These are phyloP conservation scores for Scleropages formosus DNA, from an alignment of 2,797 vertebrate genomes.

Conservation along the genomic window DNA sequence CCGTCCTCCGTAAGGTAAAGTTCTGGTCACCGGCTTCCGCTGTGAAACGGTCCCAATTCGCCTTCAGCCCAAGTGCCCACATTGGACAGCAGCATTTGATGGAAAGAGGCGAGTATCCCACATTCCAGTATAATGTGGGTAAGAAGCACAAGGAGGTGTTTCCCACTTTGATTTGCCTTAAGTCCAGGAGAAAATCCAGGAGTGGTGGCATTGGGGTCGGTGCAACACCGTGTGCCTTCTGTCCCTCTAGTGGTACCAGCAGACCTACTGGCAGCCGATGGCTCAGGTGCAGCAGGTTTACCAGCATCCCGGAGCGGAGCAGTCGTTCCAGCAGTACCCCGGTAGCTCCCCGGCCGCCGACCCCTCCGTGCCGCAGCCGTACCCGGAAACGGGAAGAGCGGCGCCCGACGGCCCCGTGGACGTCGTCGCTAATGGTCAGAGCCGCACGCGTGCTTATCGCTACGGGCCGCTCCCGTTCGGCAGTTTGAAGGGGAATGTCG, in stretches of 20 bases:
- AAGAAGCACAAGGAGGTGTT: too few species aligned
- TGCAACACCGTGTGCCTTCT: too few species aligned
- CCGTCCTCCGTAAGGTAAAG: too few species aligned
- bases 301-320: slow-evolving; percentile 55
- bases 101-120: too few species aligned
- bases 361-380: slow-evolving; percentile 59
- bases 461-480: background rate
- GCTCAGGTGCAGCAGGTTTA: slow-evolving; percentile 69
- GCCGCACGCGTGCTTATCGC: background rate
- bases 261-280: slow-evolving; percentile 80
- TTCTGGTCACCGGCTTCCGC: too few species aligned
- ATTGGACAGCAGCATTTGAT: too few species aligned
- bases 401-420: slow-evolving; percentile 55
- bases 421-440: slow-evolving; percentile 49
- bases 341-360: slow-evolving; percentile 61
- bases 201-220: too few species aligned
- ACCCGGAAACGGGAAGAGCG: slow-evolving; percentile 60
- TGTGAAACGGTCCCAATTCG: too few species aligned
- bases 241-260: slow-evolving; percentile 78
- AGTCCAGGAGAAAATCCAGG: too few species aligned
- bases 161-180: too few species aligned
- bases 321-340: slow-evolving; percentile 66
- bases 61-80: too few species aligned
- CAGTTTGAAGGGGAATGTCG: background rate
- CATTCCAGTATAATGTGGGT: too few species aligned